Conservation (phyloP, 1,140 invertebrate species). For the Aricia agestis region DNA sequence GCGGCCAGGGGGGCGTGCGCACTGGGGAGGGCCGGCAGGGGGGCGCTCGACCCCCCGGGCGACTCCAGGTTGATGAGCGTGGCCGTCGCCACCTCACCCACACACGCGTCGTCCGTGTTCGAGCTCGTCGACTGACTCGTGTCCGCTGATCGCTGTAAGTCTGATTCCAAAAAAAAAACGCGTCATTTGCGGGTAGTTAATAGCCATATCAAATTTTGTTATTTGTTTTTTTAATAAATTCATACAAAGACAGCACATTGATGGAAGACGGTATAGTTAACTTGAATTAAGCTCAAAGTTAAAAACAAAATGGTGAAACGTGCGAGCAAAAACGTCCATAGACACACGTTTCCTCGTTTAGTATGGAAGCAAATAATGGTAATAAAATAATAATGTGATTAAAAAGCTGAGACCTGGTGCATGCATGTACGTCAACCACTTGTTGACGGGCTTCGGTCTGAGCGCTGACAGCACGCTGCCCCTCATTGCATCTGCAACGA, state of each 20-base stretch:
- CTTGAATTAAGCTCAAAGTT: not conserved
- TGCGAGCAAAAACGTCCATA: not conserved
- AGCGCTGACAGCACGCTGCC: slow-evolving; percentile 55
- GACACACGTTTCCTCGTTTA: not conserved
- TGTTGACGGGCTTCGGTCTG: slow-evolving; percentile 57
- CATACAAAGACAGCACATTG: not conserved
- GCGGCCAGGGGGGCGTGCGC: not conserved
- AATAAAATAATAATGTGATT: not conserved
- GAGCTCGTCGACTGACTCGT: slow-evolving; percentile 62
- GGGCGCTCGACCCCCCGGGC: slow-evolving; percentile 45
- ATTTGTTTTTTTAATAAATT: not conserved
- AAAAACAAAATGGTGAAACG: not conserved
- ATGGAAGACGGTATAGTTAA: not conserved
- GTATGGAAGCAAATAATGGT: not conserved
- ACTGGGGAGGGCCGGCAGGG: not conserved
- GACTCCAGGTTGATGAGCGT: slow-evolving; percentile 64
- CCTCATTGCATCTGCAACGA: slow-evolving; percentile 63
- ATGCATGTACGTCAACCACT: slow-evolving; percentile 73
- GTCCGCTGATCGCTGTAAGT: slow-evolving; percentile 58
- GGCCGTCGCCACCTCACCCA: slow-evolving; percentile 53
- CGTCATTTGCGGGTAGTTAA: not conserved
- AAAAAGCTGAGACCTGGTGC: slow-evolving; percentile 68
- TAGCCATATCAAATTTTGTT: not conserved
- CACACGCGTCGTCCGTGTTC: slow-evolving; percentile 46
- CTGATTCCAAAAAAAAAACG: slow-evolving; percentile 30